Base-by-base conservation (phyloP, 2,888 invertebrate species). In the Dinocampus coccinellae region DNA sequence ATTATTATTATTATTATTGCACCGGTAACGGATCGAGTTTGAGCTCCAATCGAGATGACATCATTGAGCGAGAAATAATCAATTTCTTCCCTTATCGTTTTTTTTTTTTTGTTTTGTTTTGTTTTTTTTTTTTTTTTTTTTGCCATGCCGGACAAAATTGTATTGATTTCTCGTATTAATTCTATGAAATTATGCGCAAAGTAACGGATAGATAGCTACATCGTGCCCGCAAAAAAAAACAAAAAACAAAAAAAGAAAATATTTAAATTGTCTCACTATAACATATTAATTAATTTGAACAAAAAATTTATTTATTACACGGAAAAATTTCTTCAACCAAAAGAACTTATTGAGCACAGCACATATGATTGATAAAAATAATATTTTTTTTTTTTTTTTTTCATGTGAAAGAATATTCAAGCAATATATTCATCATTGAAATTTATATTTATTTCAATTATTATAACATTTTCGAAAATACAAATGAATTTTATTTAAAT, bases 51-150 rank as follows among this genome's bases (percentile, higher is more conserved):
- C 26, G 55, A 24, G 13, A 24, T 16, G 16, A 10, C 16, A 58
- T 33, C 26, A 20, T 33, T 58, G 57, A 13, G 57, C 34, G 33
- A 58, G 58, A 16, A 33, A 33, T 58, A 58, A 34, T n/a, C 34
- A 20, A 29, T 26, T 26, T 57, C 64, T 52, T 58, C 29, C 26
- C 36, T n/a, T 29, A 29, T 11, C 55, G 33, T 10, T 34, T 29
- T 47, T 62, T 13, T 11, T 62, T 36, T 62, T 13, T 62, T 62
- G 26, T 63, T 24, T 26, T 16, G 22, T 1, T 36, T 34, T 60
- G 0, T 60, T 33, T 61, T 61, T 39, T 64, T 55, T 62, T 29
- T 29, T 29, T n/a, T n/a, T n/a, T n/a, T n/a, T n/a, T 39, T 39
- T n/a, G 11, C n/a, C n/a, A n/a, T 39, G 39, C 3, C 39, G 3